A percentile compares a stretch with the other conserved stretches of the same genome.
Evolutionary conservation across 1,140 invertebrate genomes (phyloP).

Genomic region (Drosophila eugracilis): DNA sequence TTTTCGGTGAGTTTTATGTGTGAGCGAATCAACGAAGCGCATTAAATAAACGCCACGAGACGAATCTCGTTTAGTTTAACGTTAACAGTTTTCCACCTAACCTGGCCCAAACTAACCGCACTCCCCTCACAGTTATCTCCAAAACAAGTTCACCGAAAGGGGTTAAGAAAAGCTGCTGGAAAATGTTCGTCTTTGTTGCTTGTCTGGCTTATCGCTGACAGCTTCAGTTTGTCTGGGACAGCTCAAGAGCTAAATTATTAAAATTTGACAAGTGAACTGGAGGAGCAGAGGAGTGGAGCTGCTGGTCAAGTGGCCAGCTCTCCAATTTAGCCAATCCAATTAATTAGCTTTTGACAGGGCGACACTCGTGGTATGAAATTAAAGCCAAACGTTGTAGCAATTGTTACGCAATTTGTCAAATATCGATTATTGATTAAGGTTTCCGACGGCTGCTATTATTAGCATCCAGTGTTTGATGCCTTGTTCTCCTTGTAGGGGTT

Average conservation of each 20-base stretch:
- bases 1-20: conserved; percentile 39
- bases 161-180: conserved; percentile 36
- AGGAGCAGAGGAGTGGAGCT: not conserved
- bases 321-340: conserved; percentile 57
- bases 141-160: conserved; percentile 18
- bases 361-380: conserved; percentile 55
- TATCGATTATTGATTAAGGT: conserved; percentile 74
- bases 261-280: conserved; percentile 56
- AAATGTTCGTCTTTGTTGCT: conserved; percentile 51
- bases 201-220: conserved; percentile 61
- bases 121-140: conserved; percentile 9
- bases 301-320: conserved; percentile 59
- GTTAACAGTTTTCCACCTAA: conserved; percentile 59
- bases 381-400: conserved; percentile 51
- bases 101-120: not conserved
- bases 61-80: conserved; percentile 79
- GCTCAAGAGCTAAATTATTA: conserved; percentile 62
- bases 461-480: conserved; percentile 19
- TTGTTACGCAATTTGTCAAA: conserved; percentile 69
- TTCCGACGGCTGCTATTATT: conserved; percentile 56
- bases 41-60: conserved; percentile 67
- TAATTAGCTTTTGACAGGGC: conserved; percentile 62
- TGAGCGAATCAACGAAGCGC: conserved; percentile 64
- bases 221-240: conserved; percentile 58
- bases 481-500: conserved; percentile 40